Evolutionary conservation across 23 tunicate genomes (phyloP).

Genomic region (Trididemnum miniatum): DNA sequence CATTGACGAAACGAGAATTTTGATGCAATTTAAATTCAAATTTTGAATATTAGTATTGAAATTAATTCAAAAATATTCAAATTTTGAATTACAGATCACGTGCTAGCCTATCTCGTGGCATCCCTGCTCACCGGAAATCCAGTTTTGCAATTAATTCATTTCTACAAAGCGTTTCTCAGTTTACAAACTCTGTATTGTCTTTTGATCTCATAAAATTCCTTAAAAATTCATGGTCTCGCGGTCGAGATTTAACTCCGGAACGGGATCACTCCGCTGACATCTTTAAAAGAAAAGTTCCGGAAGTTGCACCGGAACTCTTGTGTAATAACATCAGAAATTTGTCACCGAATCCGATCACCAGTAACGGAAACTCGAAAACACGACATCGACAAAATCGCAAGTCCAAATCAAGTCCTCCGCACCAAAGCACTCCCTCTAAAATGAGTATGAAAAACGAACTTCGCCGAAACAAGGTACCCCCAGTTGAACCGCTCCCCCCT

Average conservation of each 20-base stretch:
- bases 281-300: not conserved
- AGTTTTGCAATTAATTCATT: not conserved
- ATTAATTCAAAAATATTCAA: too few species aligned
- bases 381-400: slow-evolving; percentile 8
- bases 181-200: not conserved
- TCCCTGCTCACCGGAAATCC: not conserved
- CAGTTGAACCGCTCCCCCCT: not conserved
- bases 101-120: too few species aligned
- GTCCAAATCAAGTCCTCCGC: not conserved
- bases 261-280: not conserved
- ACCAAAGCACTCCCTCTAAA: not conserved
- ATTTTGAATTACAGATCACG: too few species aligned
- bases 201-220: slow-evolving; percentile 4
- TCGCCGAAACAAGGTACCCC: not conserved
- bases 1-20: too few species aligned
- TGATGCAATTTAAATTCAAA: too few species aligned
- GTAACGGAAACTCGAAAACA: not conserved
- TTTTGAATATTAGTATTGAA: too few species aligned
- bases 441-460: not conserved
- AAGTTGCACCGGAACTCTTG: not conserved
- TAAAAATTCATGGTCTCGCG: not conserved
- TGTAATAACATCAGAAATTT: not conserved
- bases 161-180: not conserved
- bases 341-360: not conserved
- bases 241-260: not conserved